A percentile compares a stretch with the other conserved stretches of the same genome.
Evolutionary conservation across 1,140 invertebrate genomes (phyloP).

Genomic region (Zaprionus lachaisei): DNA sequence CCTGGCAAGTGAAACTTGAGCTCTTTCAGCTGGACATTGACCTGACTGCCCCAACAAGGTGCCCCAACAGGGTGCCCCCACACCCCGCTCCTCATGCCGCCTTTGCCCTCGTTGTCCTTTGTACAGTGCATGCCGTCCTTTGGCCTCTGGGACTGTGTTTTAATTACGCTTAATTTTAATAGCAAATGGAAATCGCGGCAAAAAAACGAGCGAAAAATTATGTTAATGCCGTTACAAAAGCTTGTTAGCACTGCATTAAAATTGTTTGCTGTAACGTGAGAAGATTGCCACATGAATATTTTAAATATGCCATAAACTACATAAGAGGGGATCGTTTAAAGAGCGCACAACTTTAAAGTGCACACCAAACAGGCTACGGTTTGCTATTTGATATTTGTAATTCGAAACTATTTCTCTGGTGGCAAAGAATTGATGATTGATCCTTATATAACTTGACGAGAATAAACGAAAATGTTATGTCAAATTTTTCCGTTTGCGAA

Average conservation of each 20-base stretch:
- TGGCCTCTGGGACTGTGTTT: slow-evolving; percentile 21
- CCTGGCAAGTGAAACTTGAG: slow-evolving; percentile 47
- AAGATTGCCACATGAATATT: slow-evolving; percentile 25
- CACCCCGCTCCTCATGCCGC: neutral
- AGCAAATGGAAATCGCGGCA: slow-evolving; percentile 24
- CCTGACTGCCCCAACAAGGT: slow-evolving; percentile 12
- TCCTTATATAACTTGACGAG: too few relatives aligned
- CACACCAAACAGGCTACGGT: neutral
- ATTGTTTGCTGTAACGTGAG: slow-evolving; percentile 12
- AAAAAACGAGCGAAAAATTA: slow-evolving; percentile 22
- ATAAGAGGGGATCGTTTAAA: neutral
- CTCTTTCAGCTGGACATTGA: slow-evolving; percentile 48
- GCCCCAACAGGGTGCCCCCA: neutral
- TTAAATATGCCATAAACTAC: neutral
- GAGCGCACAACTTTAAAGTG: neutral
- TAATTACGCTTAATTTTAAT: slow-evolving; percentile 43
- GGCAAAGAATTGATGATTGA: too few relatives aligned
- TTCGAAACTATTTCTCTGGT: neutral
- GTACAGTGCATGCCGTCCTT: neutral
- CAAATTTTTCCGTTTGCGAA: too few relatives aligned
- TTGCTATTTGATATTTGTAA: neutral
- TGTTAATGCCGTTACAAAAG: slow-evolving; percentile 38
- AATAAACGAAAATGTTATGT: too few relatives aligned
- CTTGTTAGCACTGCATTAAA: slow-evolving; percentile 37
- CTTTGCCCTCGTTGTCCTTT: neutral